Conservation (phyloP, 2,113 vertebrate species). For the Sitta europaea region DNA sequence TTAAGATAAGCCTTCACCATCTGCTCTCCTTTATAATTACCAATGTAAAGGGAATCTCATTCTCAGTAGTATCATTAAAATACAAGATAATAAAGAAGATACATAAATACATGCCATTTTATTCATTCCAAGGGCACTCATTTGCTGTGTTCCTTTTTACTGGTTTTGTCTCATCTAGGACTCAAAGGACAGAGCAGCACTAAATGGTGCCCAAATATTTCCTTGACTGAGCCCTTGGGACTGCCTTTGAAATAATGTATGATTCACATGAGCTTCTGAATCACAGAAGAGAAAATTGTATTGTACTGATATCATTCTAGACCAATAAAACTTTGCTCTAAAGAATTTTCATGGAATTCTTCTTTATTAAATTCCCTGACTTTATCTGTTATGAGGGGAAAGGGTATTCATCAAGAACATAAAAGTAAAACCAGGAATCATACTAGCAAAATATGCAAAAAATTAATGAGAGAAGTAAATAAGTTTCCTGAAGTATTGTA, state of each 20-base stretch:
- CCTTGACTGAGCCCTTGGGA: conserved; percentile 10
- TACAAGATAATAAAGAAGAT: conserved; percentile 50
- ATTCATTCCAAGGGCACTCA: conserved; percentile 12
- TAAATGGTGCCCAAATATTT: conserved; percentile 30
- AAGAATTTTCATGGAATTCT: background rate
- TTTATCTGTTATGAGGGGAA: conserved; percentile 42
- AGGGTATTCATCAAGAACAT: background rate
- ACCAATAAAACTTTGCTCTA: conserved; percentile 11
- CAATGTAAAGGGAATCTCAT: conserved; percentile 48
- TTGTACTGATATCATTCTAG: background rate
- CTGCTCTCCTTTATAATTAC: conserved; percentile 72
- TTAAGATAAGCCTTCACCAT: conserved; percentile 68
- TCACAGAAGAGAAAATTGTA: background rate
- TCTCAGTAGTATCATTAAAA: conserved; percentile 61
- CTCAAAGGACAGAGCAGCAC: conserved; percentile 6
- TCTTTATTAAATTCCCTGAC: conserved; percentile 1
- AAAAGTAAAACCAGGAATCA: background rate
- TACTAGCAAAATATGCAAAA: background rate
- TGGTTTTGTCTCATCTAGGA: conserved; percentile 14
- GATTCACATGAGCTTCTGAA: conserved; percentile 31
- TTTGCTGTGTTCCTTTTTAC: conserved; percentile 1
- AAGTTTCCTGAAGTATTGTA: background rate
- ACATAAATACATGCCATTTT: conserved; percentile 4
- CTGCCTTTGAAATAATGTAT: conserved; percentile 11
- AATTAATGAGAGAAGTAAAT: background rate